phyloP scores from a whole-genome alignment of 2,888 invertebrate species.

The Chymomyza amoena region DNA sequence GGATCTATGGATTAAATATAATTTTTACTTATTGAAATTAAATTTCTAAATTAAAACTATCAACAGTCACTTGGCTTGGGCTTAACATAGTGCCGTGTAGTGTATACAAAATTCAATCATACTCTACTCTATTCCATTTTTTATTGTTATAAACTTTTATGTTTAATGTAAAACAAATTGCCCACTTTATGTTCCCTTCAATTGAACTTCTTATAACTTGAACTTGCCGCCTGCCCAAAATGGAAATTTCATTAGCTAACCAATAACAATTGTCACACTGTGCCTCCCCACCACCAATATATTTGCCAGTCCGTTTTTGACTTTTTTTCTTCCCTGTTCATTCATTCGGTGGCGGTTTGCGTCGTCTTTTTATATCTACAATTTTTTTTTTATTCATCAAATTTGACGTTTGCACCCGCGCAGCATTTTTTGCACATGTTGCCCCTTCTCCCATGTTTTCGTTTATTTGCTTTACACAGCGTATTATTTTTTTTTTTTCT shows the following conservation, averaged over 20 bases:
- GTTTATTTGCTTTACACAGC: slow-evolving; percentile 46
- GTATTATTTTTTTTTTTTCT: slow-evolving; percentile 19
- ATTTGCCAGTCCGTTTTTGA: slow-evolving; percentile 24
- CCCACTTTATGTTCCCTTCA: background rate
- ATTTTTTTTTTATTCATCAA: slow-evolving; percentile 55
- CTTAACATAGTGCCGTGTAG: too few species aligned
- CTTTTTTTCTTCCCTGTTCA: slow-evolving; percentile 55
- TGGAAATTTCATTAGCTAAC: slow-evolving; percentile 1
- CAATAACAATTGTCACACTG: slow-evolving; percentile 9
- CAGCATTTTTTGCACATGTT: slow-evolving; percentile 47
- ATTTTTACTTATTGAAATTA: too few species aligned
- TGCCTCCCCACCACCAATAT: slow-evolving; percentile 19
- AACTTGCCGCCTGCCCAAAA: background rate
- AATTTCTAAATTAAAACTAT: too few species aligned
- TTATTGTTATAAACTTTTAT: background rate
- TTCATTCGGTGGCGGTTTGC: slow-evolving; percentile 65
- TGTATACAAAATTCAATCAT: too few species aligned
- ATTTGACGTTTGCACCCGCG: slow-evolving; percentile 49
- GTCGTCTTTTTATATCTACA: slow-evolving; percentile 36
- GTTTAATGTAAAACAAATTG: background rate
- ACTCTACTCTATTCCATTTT: background rate
- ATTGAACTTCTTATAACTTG: background rate
- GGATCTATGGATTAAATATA: too few species aligned
- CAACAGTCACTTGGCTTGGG: too few species aligned
- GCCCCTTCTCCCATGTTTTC: slow-evolving; percentile 40